A percentile compares a stretch with the other conserved stretches of the same genome.
Evolutionary conservation across 2,113 vertebrate genomes (phyloP).

Genomic region (Vombatus ursinus): DNA sequence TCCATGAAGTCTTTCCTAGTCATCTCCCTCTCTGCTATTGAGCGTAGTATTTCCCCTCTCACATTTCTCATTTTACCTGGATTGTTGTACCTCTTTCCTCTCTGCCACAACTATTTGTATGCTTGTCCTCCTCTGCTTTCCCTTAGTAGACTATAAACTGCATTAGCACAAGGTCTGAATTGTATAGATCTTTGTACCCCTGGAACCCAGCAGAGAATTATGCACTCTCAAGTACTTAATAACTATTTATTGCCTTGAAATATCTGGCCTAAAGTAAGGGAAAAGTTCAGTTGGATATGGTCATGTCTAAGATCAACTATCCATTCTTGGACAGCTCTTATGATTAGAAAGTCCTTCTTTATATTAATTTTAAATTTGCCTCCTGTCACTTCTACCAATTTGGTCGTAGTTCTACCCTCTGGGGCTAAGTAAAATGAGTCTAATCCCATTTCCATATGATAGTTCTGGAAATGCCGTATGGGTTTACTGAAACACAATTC

Average conservation of each 20-base stretch:
- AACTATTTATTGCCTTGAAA: background rate
- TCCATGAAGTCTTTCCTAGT: background rate
- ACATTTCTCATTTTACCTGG: background rate
- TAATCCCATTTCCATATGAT: background rate
- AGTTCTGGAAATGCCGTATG: background rate
- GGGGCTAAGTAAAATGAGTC: background rate
- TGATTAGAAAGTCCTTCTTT: background rate
- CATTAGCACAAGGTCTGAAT: background rate
- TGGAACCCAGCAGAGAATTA: background rate
- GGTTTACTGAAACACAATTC: slow-evolving; percentile 12
- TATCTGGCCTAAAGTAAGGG: background rate
- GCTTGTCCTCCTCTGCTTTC: background rate
- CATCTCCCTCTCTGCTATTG: background rate
- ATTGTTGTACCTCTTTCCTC: background rate
- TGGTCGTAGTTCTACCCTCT: slow-evolving; percentile 1
- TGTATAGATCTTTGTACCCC: background rate
- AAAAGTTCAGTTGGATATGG: background rate
- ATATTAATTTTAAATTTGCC: background rate
- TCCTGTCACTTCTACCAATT: background rate
- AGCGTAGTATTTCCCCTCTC: background rate
- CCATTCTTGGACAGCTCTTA: slow-evolving; percentile 11
- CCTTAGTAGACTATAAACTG: background rate
- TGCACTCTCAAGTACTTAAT: background rate
- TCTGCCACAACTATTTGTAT: background rate
- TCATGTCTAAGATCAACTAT: background rate